A percentile compares a stretch with the other conserved stretches of the same genome.
phyloP scores from a whole-genome alignment of 2,888 invertebrate genomes.

The Drosophila lutescens region DNA sequence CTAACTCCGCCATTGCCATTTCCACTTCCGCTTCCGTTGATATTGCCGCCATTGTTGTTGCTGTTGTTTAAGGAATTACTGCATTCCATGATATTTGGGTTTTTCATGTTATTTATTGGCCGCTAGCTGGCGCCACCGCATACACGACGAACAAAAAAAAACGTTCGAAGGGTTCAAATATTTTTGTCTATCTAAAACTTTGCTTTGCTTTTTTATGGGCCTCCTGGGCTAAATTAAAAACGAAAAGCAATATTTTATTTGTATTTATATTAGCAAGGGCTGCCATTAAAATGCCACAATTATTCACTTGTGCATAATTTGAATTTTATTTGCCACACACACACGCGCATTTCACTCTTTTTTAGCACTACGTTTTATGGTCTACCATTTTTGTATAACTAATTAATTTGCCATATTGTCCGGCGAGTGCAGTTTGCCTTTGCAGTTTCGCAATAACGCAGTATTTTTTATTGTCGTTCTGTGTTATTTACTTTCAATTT shows the following conservation, averaged over 20 bases:
- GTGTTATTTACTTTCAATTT: constrained; percentile 72
- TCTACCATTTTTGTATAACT: constrained; percentile 69
- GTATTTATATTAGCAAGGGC: constrained; percentile 42
- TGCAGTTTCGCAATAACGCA: constrained; percentile 47
- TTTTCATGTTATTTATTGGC: constrained; percentile 80
- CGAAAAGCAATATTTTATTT: constrained; percentile 50
- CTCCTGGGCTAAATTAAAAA: constrained; percentile 73
- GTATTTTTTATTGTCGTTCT: constrained; percentile 33
- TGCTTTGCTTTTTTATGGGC: constrained; percentile 61
- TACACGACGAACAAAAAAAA: constrained; percentile 1
- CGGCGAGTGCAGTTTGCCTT: constrained; percentile 51
- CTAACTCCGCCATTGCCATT: constrained; percentile 56
- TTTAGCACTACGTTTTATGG: constrained; percentile 52
- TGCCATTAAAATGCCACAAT: constrained; percentile 69
- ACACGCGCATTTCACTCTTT: constrained; percentile 23
- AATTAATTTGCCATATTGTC: constrained; percentile 76
- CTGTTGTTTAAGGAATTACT: constrained; percentile 62
- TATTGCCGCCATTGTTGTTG: constrained; percentile 39
- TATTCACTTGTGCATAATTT: constrained; percentile 77
- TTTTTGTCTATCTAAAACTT: constrained; percentile 31
- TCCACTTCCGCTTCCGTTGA: constrained; percentile 79
- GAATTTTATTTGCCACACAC: constrained; percentile 63
- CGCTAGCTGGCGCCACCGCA: constrained; percentile 70
- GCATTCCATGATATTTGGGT: constrained; percentile 79
- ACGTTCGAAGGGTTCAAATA: constrained; percentile 8